Conservation (phyloP, 2,113 vertebrate species). For the Oenanthe oenanthe region DNA sequence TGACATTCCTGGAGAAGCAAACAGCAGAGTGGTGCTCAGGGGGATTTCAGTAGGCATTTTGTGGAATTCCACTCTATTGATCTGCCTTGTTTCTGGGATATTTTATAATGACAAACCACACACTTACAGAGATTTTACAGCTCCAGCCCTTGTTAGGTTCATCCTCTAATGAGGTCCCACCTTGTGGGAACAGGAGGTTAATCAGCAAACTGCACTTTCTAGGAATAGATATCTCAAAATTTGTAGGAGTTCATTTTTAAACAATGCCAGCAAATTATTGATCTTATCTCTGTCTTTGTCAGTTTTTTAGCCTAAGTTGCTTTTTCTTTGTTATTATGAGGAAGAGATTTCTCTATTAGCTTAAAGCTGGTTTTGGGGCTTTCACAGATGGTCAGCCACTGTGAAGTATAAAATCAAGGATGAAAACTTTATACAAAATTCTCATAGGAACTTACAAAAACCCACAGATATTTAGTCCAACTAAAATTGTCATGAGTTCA, state of each 20-base stretch:
- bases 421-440: background rate
- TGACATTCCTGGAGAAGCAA: background rate
- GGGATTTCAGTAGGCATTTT: background rate
- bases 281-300: background rate
- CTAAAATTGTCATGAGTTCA: background rate
- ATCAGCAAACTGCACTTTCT: constrained; percentile 16
- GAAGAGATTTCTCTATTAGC: background rate
- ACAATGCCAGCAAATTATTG: constrained; percentile 27
- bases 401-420: background rate
- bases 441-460: background rate
- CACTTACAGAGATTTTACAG: background rate
- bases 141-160: background rate
- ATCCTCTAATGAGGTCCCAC: background rate
- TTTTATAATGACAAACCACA: constrained; percentile 10
- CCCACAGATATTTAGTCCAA: background rate
- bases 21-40: background rate
- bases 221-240: background rate
- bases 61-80: constrained; percentile 3
- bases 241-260: background rate
- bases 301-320: background rate
- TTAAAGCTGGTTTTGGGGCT: background rate
- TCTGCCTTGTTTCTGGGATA: constrained; percentile 19
- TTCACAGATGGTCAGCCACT: background rate
- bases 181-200: constrained; percentile 1
- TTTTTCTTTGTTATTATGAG: background rate